Evolutionary conservation across 2,113 vertebrate genomes (phyloP), one percentile per base, ranked within the genome.

Genomic region (Mirza zaza): DNA sequence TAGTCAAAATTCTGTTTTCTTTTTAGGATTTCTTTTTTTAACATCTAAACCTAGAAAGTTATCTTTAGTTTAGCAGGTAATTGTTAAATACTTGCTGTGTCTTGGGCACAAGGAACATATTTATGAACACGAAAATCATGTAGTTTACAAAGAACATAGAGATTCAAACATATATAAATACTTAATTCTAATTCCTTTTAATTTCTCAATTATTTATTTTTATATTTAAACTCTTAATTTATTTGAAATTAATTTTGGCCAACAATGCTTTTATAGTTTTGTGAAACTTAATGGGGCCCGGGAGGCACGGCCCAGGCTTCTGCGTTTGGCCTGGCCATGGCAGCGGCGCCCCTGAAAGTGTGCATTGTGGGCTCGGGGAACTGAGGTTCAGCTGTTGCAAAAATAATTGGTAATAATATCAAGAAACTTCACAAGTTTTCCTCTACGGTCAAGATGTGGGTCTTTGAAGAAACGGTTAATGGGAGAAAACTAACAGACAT

Each of bases 401-500:
- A 99, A 98, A 99, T 99, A 76, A 97, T 99, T 91, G 99, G 99
- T 45, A 97, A 97, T 73, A 99, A 99, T 97, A 99, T 99, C 76
- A 98, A 98, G 96, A 98, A 98, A 1, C 79, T 99, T 94, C 98
- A 99, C 77, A 98, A 98, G 82, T 99, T 99, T 94, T 98, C 99
- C 94, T 98, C 99, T 94, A 99, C 98, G 0, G 99, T 99, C 95
- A 99, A 99, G 89, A 99, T 99, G 99, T 99, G 99, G 99, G 99
- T 99, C 90, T 99, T 98, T 68, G 99, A 99, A 97, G 99, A 99
- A 98, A 98, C 98, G 3, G 79, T 99, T 93, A 98, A 99, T 52
- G 99, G 99, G 68, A 99, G 98, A 95, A 99, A 99, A 97, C 98
- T 99, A 95, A 99, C 99, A 10, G 99, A 99, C 91, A 99, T 99